phyloP scores from a whole-genome alignment of 2,888 invertebrate genomes.

The Epistrophella euchroma region DNA sequence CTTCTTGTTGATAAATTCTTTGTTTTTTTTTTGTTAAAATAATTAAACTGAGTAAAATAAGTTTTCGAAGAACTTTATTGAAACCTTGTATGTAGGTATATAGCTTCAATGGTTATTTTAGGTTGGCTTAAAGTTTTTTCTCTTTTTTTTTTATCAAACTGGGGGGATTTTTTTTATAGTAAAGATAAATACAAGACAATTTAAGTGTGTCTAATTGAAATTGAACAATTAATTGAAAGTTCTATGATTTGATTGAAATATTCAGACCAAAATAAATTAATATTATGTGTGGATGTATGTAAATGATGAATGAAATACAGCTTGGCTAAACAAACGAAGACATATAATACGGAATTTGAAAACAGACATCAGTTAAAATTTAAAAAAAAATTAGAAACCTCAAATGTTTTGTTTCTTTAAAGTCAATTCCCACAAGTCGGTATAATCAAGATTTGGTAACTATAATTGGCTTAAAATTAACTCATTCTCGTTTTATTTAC shows the following conservation, averaged over 20 bases:
- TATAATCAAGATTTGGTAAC: too few species aligned
- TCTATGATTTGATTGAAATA: neutral
- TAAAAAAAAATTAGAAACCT: too few species aligned
- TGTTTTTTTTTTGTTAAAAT: neutral
- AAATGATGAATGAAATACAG: too few species aligned
- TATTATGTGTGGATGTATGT: too few species aligned
- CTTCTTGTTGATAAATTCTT: neutral
- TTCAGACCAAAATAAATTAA: too few species aligned
- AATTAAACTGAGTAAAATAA: neutral
- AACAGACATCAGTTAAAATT: too few species aligned
- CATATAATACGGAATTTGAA: too few species aligned
- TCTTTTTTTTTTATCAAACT: neutral
- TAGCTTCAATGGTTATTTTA: neutral
- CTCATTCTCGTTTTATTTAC: too few species aligned
- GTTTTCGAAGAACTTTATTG: slow-evolving; percentile 4
- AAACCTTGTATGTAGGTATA: neutral
- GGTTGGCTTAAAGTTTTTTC: neutral
- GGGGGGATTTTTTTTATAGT: neutral
- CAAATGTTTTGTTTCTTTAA: too few species aligned
- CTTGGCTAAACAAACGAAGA: too few species aligned
- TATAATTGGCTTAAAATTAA: too few species aligned
- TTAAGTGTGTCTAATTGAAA: neutral
- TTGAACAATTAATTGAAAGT: neutral
- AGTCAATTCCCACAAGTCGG: too few species aligned
- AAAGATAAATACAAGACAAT: neutral